These are phyloP conservation scores for Meliscaeva auricollis DNA, from an alignment of 2,888 invertebrate genomes.

Conservation along the genomic window DNA sequence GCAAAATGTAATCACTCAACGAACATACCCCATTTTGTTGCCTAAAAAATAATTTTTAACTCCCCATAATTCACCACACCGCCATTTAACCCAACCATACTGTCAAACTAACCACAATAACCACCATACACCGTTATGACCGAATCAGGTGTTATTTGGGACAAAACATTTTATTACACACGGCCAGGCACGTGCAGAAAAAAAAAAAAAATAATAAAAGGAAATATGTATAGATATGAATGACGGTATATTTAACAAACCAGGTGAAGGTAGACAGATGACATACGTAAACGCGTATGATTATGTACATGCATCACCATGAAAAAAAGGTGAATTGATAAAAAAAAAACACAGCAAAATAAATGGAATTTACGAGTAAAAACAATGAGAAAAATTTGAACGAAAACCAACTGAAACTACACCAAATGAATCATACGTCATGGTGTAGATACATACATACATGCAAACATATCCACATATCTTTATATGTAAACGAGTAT, in stretches of 20 bases:
- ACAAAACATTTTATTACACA: conserved; percentile 62
- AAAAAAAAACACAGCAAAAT: conserved; percentile 3
- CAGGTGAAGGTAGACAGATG: conserved; percentile 52
- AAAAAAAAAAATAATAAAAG: conserved; percentile 24
- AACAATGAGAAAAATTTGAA: conserved; percentile 41
- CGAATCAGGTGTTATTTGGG: conserved; percentile 62
- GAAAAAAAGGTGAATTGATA: conserved; percentile 9
- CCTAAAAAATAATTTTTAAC: neutral
- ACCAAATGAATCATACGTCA: conserved; percentile 45
- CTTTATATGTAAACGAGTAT: neutral
- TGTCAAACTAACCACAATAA: conserved; percentile 19
- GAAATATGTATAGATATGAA: conserved; percentile 11
- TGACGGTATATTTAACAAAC: conserved; percentile 24
- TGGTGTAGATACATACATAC: neutral
- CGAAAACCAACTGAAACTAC: conserved; percentile 32
- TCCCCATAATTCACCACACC: conserved; percentile 49
- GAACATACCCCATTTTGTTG: conserved; percentile 15
- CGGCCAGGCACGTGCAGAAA: conserved; percentile 43
- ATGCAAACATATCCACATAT: neutral
- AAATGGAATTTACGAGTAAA: conserved; percentile 17
- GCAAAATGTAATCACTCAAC: conserved; percentile 31
- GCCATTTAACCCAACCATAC: neutral
- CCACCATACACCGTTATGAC: conserved; percentile 42
- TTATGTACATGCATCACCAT: neutral
- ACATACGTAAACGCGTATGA: neutral